phyloP scores from a whole-genome alignment of 2,888 invertebrate genomes.

The Drosophila helvetica region DNA sequence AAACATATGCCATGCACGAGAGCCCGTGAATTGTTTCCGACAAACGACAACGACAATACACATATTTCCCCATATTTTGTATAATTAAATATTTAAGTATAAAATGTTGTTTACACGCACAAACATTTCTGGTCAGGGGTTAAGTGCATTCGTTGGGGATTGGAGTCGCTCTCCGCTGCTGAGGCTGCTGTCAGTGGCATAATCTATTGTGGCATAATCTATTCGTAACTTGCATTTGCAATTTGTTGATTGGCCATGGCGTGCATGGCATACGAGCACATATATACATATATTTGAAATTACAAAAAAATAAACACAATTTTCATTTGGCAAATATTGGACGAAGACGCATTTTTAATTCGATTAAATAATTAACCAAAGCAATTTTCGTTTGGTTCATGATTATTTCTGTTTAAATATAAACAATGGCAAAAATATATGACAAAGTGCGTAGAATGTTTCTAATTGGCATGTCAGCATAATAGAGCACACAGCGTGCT shows the following conservation, averaged over 20 bases:
- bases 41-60: background rate
- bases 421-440: no score
- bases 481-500: background rate
- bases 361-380: background rate
- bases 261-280: no score
- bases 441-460: background rate
- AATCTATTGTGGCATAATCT: constrained; percentile 33
- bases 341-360: background rate
- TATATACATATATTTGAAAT: no score
- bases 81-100: constrained; percentile 49
- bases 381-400: background rate
- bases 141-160: constrained; percentile 34
- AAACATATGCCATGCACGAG: constrained; percentile 23
- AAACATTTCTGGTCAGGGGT: constrained; percentile 18
- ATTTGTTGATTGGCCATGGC: constrained; percentile 34
- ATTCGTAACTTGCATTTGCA: constrained; percentile 32
- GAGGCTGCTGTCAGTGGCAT: constrained; percentile 3
- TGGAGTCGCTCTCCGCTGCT: background rate
- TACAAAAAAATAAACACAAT: background rate
- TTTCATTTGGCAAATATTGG: background rate
- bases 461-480: background rate
- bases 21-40: constrained; percentile 37
- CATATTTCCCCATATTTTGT: constrained; percentile 27
- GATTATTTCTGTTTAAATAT: background rate
- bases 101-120: constrained; percentile 35